Evolutionary conservation across 1,140 invertebrate genomes (phyloP).

Genomic region (Bombus fervidus): DNA sequence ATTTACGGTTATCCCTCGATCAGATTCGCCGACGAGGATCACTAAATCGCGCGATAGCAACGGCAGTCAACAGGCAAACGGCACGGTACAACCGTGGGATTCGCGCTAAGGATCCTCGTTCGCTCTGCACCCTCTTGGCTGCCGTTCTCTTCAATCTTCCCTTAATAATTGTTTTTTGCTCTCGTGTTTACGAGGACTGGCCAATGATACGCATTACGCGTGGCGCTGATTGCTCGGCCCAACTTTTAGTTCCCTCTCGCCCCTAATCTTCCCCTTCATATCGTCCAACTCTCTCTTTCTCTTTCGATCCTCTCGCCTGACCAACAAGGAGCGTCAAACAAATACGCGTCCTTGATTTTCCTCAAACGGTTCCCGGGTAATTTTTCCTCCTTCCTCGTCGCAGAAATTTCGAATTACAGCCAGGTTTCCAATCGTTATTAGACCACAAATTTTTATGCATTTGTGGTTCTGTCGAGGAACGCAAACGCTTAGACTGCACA

Average conservation of each 20-base stretch:
- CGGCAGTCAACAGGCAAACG: neutral
- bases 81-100: constrained; percentile 53
- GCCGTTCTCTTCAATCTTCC: constrained; percentile 61
- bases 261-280: neutral
- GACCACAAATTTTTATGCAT: no score
- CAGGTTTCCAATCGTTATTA: no score
- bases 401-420: no score
- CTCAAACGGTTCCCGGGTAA: no score
- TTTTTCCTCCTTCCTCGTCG: no score
- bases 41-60: constrained; percentile 5
- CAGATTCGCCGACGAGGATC: neutral
- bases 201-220: constrained; percentile 67
- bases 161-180: constrained; percentile 69
- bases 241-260: constrained; percentile 16
- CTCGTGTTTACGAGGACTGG: constrained; percentile 62
- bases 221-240: constrained; percentile 53
- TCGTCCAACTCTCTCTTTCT: neutral
- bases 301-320: neutral
- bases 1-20: constrained; percentile 19
- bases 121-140: constrained; percentile 30
- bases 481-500: no score
- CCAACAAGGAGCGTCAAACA: neutral
- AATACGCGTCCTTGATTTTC: neutral
- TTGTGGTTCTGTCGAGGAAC: no score
- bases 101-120: constrained; percentile 52